Evolutionary conservation across 2,797 vertebrate species (phyloP).

Genomic region (Nannoperca australis): DNA sequence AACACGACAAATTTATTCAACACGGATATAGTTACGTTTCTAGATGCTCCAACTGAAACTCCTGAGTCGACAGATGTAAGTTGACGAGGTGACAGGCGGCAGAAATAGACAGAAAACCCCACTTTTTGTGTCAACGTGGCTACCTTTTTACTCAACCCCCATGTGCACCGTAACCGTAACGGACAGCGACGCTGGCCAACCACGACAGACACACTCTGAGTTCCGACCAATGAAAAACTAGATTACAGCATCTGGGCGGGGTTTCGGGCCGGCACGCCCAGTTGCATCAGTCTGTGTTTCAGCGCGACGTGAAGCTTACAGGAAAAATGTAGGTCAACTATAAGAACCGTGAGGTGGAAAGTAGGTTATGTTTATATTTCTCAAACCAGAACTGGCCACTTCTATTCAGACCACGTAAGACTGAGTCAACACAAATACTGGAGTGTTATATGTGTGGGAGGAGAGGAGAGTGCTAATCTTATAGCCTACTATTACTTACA

Average conservation of each 20-base stretch:
- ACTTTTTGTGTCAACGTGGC: conserved; percentile 84
- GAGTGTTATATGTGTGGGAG: neutral
- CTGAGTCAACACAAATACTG: neutral
- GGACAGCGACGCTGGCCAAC: conserved; percentile 62
- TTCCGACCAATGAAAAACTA: conserved; percentile 62
- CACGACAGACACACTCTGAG: neutral
- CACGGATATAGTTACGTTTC: conserved; percentile 37
- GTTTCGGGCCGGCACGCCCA: conserved; percentile 4
- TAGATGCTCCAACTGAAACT: neutral
- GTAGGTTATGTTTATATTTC: conserved; percentile 37
- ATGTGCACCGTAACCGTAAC: neutral
- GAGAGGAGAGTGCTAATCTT: neutral
- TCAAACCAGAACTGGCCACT: neutral
- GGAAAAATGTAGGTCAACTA: conserved; percentile 55
- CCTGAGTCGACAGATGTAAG: neutral
- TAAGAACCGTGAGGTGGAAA: neutral
- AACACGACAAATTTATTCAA: neutral
- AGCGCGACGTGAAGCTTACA: neutral
- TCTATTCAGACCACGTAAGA: conserved; percentile 1
- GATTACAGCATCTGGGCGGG: conserved; percentile 38
- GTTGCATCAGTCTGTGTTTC: conserved; percentile 77
- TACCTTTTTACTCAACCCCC: conserved; percentile 43
- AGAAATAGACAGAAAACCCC: neutral
- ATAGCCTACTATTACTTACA: neutral
- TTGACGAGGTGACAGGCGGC: neutral